Evolutionary conservation across 2,888 invertebrate species (phyloP).

Genomic region (Proisotoma minuta): DNA sequence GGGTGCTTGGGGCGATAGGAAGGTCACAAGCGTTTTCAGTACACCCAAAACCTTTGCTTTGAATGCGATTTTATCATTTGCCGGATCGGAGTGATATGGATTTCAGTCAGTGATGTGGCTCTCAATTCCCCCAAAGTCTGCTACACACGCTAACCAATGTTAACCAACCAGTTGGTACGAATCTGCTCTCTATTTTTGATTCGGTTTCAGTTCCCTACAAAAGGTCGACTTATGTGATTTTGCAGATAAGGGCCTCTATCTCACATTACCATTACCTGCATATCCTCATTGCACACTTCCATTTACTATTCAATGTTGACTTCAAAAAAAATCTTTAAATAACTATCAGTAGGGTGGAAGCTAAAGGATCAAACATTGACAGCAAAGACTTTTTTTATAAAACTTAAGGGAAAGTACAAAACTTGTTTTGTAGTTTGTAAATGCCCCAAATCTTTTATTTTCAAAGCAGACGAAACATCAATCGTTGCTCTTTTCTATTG

Average conservation of each 20-base stretch:
- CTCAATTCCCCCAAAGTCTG: not conserved
- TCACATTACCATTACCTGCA: slow-evolving; percentile 10
- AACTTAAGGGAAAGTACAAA: too few species aligned
- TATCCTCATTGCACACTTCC: too few species aligned
- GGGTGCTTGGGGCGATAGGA: slow-evolving; percentile 37
- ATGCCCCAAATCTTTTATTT: too few species aligned
- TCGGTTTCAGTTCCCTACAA: too few species aligned
- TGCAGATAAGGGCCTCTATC: not conserved
- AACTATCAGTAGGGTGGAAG: too few species aligned
- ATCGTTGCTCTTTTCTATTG: too few species aligned
- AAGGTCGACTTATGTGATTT: not conserved
- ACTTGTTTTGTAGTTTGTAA: too few species aligned
- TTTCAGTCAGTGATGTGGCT: slow-evolving; percentile 38
- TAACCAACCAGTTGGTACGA: not conserved
- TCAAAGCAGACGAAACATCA: too few species aligned
- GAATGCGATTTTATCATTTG: slow-evolving; percentile 40
- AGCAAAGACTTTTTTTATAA: too few species aligned
- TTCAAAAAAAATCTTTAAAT: too few species aligned
- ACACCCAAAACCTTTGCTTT: slow-evolving; percentile 19
- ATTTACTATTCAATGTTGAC: too few species aligned
- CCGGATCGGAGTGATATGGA: slow-evolving; percentile 45
- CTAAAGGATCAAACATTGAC: too few species aligned
- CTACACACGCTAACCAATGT: not conserved
- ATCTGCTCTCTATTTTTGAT: not conserved
- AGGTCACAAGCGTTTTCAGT: slow-evolving; percentile 43